Conservation (phyloP, 1,140 invertebrate genomes). For the Nymphalis io region DNA sequence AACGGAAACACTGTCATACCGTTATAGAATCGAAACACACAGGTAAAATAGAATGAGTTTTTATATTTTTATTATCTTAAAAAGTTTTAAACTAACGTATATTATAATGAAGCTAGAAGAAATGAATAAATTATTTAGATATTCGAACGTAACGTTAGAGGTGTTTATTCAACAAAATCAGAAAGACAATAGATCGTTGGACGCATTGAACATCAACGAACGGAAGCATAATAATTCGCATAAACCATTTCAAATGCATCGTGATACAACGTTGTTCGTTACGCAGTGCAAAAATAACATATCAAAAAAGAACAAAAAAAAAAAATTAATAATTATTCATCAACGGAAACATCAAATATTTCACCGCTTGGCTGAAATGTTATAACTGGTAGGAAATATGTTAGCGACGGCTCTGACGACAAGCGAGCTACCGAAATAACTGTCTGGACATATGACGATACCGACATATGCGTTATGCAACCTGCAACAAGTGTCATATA, state of each 20-base stretch:
- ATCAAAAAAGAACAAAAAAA: background rate
- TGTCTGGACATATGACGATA: constrained; percentile 18
- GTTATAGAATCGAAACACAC: no score
- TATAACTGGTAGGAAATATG: constrained; percentile 10
- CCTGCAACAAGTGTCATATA: constrained; percentile 23
- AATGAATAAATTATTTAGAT: background rate
- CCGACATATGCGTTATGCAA: constrained; percentile 19
- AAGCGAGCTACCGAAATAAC: constrained; percentile 20
- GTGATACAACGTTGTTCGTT: background rate
- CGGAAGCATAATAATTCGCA: constrained; percentile 8
- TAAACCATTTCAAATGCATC: constrained; percentile 1
- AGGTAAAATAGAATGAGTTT: no score
- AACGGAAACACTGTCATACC: no score
- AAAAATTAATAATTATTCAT: background rate
- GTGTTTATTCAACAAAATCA: constrained; percentile 7
- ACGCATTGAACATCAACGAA: background rate
- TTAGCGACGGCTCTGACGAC: constrained; percentile 4
- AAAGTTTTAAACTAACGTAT: no score
- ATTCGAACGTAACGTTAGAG: background rate
- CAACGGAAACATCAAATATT: constrained; percentile 1
- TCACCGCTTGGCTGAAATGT: background rate
- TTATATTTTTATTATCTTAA: no score
- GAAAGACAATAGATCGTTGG: constrained; percentile 21
- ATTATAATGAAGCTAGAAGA: background rate
- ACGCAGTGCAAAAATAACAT: background rate